Base-by-base conservation (phyloP, 2,888 invertebrate genomes). In the Orthosia gracilis region DNA sequence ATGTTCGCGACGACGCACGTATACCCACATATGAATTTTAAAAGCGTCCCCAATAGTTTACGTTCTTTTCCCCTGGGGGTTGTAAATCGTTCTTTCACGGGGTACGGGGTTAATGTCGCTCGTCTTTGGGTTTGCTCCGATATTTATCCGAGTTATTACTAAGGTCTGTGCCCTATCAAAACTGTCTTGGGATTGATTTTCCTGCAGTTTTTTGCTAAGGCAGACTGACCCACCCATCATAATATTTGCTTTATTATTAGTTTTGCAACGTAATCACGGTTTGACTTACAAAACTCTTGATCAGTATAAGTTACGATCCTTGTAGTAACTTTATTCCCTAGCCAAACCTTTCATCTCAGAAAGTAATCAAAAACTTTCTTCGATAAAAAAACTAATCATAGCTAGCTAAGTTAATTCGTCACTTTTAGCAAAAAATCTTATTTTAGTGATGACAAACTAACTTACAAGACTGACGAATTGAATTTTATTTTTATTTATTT, bases 31-130 rank as follows among this genome's bases (percentile, higher is more conserved):
- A 80, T 75, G 76, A 80, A 84, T 82, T 71, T 76, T 84, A 82
- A 75, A 82, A 75, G 58, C 71, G 81, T 68, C 73, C 67, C 85
- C 70, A 66, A 80, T 80, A 84, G 82, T 82, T 82, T 75, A 81
- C 71, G 65, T 75, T 68, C 55, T 50, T 59, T 49, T 52, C 85
- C 68, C 70, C 49, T 17, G 18, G 49, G 85, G 47, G 66, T 69
- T 57, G 67, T 82, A 82, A 84, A 82, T 84, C 85, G 68, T 75
- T 71, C 62, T 63, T 81, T 63, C 61, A 50, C 80, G 49, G 59
- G 50, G 68, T 55, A 65, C 55, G 65, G 68, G 73, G 69, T 80
- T 69, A 57, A 68, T 65, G 65, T 40, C 50, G 26, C 26, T 52
- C 55, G 62, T 84, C 47, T 62, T 75, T 61, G 40, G 75, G 76